These are phyloP conservation scores for Thaumetopoea pityocampa DNA, from an alignment of 1,140 invertebrate species.

Conservation along the genomic window DNA sequence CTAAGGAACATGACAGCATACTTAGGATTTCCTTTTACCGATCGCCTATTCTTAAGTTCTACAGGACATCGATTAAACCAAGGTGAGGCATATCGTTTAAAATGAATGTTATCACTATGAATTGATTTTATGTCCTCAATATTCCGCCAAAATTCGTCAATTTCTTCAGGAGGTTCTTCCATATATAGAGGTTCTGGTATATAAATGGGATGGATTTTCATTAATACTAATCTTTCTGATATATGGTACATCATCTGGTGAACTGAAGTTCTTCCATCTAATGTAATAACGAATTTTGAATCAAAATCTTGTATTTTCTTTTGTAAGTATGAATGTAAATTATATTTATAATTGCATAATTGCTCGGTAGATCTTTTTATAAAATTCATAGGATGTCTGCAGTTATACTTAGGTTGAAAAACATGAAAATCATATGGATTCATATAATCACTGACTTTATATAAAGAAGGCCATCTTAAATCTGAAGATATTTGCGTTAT, in stretches of 20 bases:
- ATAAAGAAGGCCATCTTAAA: slow-evolving; percentile 49
- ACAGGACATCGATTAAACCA: slow-evolving; percentile 79
- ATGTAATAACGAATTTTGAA: slow-evolving; percentile 72
- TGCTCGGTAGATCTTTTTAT: slow-evolving; percentile 49
- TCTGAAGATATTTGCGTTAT: slow-evolving; percentile 27
- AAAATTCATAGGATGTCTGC: slow-evolving; percentile 64
- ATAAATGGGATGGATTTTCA: slow-evolving; percentile 61
- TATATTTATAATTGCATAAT: slow-evolving; percentile 64
- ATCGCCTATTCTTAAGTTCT: slow-evolving; percentile 69
- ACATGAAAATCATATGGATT: slow-evolving; percentile 33
- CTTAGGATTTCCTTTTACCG: slow-evolving; percentile 61
- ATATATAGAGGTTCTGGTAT: slow-evolving; percentile 56
- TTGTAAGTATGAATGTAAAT: slow-evolving; percentile 63
- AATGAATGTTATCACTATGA: slow-evolving; percentile 37
- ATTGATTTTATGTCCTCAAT: slow-evolving; percentile 50
- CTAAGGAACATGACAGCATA: slow-evolving; percentile 77
- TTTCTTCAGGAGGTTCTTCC: slow-evolving; percentile 46
- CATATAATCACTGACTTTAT: slow-evolving; percentile 34
- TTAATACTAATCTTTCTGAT: slow-evolving; percentile 61
- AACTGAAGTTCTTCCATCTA: slow-evolving; percentile 72
- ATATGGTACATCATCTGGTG: slow-evolving; percentile 68
- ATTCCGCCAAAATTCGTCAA: slow-evolving; percentile 57
- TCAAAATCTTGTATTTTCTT: slow-evolving; percentile 68
- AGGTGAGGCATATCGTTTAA: slow-evolving; percentile 58
- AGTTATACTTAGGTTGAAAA: slow-evolving; percentile 60